Evolutionary conservation across 2,797 vertebrate species (phyloP).

Genomic region (Adrianichthys oophorus): DNA sequence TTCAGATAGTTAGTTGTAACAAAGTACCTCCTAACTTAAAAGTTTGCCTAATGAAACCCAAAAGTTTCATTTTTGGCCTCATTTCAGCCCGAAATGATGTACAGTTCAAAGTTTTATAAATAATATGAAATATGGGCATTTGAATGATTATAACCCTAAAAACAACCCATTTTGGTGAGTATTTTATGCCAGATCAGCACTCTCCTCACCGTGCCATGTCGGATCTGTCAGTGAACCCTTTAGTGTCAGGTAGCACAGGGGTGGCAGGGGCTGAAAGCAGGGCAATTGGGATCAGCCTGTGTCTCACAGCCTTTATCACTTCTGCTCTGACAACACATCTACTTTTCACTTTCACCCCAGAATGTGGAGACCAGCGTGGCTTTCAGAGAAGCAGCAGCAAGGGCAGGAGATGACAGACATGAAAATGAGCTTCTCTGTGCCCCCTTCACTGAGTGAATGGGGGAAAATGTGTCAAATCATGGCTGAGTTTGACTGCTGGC

Average conservation of each 20-base stretch:
- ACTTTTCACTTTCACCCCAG: slow-evolving; percentile 75
- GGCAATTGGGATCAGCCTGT: slow-evolving; percentile 76
- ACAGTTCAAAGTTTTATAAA: background rate
- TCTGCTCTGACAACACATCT: slow-evolving; percentile 78
- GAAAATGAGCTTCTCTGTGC: slow-evolving; percentile 68
- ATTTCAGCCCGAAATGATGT: slow-evolving; percentile 26
- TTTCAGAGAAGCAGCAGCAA: slow-evolving; percentile 56
- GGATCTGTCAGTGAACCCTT: slow-evolving; percentile 79
- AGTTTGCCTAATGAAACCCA: slow-evolving; percentile 21
- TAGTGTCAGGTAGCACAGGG: slow-evolving; percentile 60
- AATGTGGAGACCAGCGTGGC: slow-evolving; percentile 45
- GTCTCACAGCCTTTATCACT: slow-evolving; percentile 73
- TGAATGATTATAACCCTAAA: slow-evolving; percentile 41
- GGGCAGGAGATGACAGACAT: slow-evolving; percentile 74
- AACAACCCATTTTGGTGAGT: slow-evolving; percentile 44
- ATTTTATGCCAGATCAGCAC: slow-evolving; percentile 75
- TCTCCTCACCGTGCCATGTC: slow-evolving; percentile 59
- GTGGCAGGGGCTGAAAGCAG: slow-evolving; percentile 75
- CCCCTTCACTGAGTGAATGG: slow-evolving; percentile 52
- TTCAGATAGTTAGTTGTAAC: slow-evolving; percentile 54
- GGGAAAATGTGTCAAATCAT: slow-evolving; percentile 71
- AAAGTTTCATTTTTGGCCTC: slow-evolving; percentile 35
- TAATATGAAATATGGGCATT: slow-evolving; percentile 20
- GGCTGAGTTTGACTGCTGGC: slow-evolving; percentile 56
- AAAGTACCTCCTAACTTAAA: too few relatives aligned